Evolutionary conservation across 2,888 invertebrate species (phyloP), one percentile per base, ranked within the genome.

Genomic region (Tholera decimalis): DNA sequence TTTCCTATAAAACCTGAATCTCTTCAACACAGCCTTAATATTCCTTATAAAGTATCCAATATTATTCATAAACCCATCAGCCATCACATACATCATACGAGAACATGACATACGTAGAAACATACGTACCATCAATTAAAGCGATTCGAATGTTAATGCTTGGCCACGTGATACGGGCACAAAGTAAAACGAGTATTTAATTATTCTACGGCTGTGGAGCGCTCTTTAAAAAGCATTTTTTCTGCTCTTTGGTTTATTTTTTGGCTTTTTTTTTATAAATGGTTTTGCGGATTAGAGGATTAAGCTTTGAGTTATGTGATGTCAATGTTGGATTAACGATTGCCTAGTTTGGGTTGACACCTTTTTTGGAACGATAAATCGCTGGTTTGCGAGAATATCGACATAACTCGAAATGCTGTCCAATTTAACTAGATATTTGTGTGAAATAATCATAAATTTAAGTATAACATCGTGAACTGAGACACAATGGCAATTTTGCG

Each of bases 141-240:
- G 51, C 51, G 22, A 35, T 59, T 56, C 62, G 53, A 70, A 70
- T 76, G 37, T 58, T 15, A 51, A 51, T 54, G 30, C 30, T 13
- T 1, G 24, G 15, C 33, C 54, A 47, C 60, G 60, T 43, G 61
- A 18, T 28, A 46, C 28, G 18, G 20, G 7, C 28, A 22, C n/a
- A 69, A 43, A 51, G 18, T 30, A 11, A 37, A 35, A 70, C 77
- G 50, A 55, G 8, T 18, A 8, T 56, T 57, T 77, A 73, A 73
- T 73, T 47, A 53, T 39, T 59, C 51, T 46, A 39, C 26, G 64
- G 51, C 50, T 24, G 47, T 22, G 18, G 22, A 37, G 44, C 46
- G 56, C 43, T 39, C 20, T 59, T 46, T 39, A 41, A 51, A 26
- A 51, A 4, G 8, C 1, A 4, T 20, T 50, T 50, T 37, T 71